Evolutionary conservation across 2,797 vertebrate species (phyloP).

Genomic region (Pseudochaenichthys georgianus): DNA sequence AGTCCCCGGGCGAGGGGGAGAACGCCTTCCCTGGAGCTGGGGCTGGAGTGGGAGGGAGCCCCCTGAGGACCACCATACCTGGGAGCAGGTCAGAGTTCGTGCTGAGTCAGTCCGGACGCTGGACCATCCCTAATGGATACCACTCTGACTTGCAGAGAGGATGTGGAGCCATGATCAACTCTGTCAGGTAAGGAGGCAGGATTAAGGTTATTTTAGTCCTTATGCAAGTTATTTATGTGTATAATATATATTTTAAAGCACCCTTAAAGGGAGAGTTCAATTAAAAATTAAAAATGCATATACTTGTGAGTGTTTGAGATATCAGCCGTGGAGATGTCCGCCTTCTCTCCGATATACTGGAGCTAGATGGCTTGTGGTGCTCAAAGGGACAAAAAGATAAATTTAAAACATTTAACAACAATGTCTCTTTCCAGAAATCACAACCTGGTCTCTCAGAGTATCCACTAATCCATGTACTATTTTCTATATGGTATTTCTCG

Average conservation of each 20-base stretch:
- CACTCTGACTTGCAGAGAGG: conserved; percentile 84
- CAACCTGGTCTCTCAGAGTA: no score
- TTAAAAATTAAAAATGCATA: no score
- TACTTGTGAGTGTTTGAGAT: no score
- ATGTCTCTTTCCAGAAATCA: no score
- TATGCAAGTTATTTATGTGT: background rate
- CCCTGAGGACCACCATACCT: conserved; percentile 92
- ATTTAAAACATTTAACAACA: no score
- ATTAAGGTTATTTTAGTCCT: background rate
- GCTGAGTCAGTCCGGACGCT: conserved; percentile 90
- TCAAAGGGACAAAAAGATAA: no score
- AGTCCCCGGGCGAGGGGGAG: conserved; percentile 76
- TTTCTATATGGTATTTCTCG: no score
- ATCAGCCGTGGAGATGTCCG: no score
- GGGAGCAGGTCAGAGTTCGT: conserved; percentile 96
- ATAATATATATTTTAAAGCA: no score
- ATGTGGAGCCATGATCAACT: conserved; percentile 87
- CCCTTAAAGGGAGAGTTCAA: background rate
- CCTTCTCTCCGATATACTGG: no score
- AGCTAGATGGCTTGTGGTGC: no score
- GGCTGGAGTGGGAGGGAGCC: conserved; percentile 86
- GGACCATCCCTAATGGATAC: conserved; percentile 92
- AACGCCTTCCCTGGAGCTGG: conserved; percentile 55
- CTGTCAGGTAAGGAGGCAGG: conserved; percentile 87
- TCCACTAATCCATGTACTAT: no score